Evolutionary conservation across 53 echinoderm and acorn worm species (phyloP).

Genomic region (Zoroaster sp.): DNA sequence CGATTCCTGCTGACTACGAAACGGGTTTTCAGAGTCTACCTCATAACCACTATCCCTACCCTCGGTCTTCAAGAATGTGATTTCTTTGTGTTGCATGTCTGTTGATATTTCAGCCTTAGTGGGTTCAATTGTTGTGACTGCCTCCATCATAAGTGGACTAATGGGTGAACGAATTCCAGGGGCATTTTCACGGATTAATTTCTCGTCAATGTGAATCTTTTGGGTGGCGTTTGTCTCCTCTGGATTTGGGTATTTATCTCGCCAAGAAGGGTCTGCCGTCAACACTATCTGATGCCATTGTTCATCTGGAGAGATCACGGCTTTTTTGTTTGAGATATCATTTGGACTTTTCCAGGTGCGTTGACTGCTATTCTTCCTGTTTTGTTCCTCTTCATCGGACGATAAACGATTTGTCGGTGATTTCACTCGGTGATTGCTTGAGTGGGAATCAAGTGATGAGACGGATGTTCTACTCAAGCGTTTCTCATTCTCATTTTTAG

Average conservation of each 20-base stretch:
- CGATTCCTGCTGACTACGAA: slow-evolving; percentile 27
- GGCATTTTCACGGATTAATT: slow-evolving; percentile 34
- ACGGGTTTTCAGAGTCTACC: slow-evolving; percentile 35
- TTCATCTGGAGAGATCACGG: slow-evolving; percentile 3
- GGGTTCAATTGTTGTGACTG: slow-evolving; percentile 42
- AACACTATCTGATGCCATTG: slow-evolving; percentile 21
- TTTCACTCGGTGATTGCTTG: slow-evolving; percentile 18
- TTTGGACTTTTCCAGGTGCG: slow-evolving; percentile 83
- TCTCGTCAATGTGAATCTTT: slow-evolving; percentile 60
- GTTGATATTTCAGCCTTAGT: slow-evolving; percentile 17
- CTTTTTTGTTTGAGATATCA: slow-evolving; percentile 53
- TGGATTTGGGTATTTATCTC: not conserved
- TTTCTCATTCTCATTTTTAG: not conserved
- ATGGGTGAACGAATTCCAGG: slow-evolving; percentile 73
- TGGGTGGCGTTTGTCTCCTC: not conserved
- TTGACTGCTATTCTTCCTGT: slow-evolving; percentile 55
- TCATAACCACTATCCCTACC: slow-evolving; percentile 42
- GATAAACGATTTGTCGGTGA: slow-evolving; percentile 48
- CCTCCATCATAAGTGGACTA: slow-evolving; percentile 63
- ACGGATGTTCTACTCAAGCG: slow-evolving; percentile 29
- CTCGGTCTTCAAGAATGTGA: slow-evolving; percentile 22
- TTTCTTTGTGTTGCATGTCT: slow-evolving; percentile 2
- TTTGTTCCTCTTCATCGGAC: slow-evolving; percentile 37
- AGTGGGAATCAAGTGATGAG: slow-evolving; percentile 56
- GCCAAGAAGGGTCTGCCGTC: slow-evolving; percentile 29